These are phyloP conservation scores for Hyles euphorbiae DNA, from an alignment of 1,140 invertebrate genomes.

Conservation along the genomic window DNA sequence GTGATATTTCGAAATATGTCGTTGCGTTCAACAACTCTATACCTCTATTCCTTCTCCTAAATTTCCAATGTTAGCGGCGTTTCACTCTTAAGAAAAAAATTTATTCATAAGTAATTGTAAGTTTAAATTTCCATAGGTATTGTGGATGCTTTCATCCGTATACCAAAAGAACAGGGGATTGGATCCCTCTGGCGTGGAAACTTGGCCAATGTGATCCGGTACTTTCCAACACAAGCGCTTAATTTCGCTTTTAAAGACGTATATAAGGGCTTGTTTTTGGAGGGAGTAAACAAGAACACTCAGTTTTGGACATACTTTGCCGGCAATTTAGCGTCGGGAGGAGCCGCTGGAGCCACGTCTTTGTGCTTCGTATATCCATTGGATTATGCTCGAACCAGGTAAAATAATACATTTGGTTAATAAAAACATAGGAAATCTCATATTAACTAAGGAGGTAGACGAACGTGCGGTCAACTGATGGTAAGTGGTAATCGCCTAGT, in stretches of 20 bases:
- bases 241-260: constrained; percentile 98
- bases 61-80: too few species aligned
- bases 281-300: constrained; percentile 91
- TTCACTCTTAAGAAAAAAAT: too few species aligned
- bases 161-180: constrained; percentile 91
- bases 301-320: constrained; percentile 90
- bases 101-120: too few species aligned
- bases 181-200: constrained; percentile 95
- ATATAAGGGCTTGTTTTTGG: constrained; percentile 90
- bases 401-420: constrained; percentile 14
- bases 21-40: too few species aligned
- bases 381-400: constrained; percentile 96
- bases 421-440: too few species aligned
- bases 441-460: too few species aligned
- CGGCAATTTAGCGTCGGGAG: constrained; percentile 94
- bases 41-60: too few species aligned
- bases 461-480: too few species aligned
- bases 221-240: constrained; percentile 96
- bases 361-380: constrained; percentile 97
- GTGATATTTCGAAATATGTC: too few species aligned
- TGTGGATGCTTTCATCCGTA: constrained; percentile 89
- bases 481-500: too few species aligned
- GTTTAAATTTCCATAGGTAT: constrained; percentile 78
- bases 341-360: constrained; percentile 95
- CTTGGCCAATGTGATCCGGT: constrained; percentile 93